Conservation (phyloP, 2,797 vertebrate genomes). For the Thamnophis elegans region DNA sequence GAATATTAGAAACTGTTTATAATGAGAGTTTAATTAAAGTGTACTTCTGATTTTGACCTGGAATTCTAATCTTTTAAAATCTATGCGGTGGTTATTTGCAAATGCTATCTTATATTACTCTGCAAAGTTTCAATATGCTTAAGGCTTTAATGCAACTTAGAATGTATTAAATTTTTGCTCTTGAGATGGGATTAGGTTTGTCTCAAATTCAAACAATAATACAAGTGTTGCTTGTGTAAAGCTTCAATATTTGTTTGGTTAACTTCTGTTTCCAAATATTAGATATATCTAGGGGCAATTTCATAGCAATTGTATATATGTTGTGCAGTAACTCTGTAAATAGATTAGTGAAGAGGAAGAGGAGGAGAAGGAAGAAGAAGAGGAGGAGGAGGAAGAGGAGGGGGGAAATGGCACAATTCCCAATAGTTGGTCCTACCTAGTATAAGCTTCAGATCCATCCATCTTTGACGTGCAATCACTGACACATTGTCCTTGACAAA, state of each 20-base stretch:
- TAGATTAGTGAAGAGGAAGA: not conserved
- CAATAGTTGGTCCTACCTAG: not conserved
- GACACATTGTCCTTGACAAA: not conserved
- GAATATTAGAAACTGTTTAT: constrained; percentile 7
- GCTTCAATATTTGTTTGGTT: not conserved
- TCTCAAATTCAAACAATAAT: not conserved
- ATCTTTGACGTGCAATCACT: not conserved
- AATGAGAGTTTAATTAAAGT: not conserved
- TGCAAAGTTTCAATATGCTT: constrained; percentile 12
- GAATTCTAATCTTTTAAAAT: constrained; percentile 2
- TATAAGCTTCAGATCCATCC: not conserved
- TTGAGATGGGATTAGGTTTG: not conserved
- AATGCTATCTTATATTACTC: constrained; percentile 16
- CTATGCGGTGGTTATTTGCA: not conserved
- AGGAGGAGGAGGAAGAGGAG: too few relatives aligned
- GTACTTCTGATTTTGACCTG: constrained; percentile 1
- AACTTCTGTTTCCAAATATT: constrained; percentile 6
- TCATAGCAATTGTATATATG: not conserved
- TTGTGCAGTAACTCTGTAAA: not conserved
- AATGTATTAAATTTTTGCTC: constrained; percentile 42
- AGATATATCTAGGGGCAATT: not conserved
- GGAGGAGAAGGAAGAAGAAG: not conserved
- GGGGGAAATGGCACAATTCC: not conserved
- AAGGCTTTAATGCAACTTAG: not conserved
- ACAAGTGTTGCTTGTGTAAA: not conserved